Percentiles rank a stretch among this genome's conserved stretches.
Evolutionary conservation across 2,888 invertebrate species (phyloP).

Genomic region (Exocentrus adspersus): DNA sequence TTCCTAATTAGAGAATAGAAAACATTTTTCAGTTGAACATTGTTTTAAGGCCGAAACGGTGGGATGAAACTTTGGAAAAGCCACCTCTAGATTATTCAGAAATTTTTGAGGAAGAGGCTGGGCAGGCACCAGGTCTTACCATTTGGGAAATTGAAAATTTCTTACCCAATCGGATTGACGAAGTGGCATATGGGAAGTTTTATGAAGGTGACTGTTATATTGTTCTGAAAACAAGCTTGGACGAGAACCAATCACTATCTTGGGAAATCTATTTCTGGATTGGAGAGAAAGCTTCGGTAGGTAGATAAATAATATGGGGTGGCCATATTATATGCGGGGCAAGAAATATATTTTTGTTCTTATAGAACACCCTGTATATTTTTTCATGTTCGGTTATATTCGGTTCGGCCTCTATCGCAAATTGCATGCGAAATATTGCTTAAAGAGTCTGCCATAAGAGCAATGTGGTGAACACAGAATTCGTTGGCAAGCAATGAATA

Average conservation of each 20-base stretch:
- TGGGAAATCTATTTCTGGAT: conserved; percentile 99
- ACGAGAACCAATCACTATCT: conserved; percentile 83
- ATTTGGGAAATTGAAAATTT: conserved; percentile 99
- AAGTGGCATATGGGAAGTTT: conserved; percentile 96
- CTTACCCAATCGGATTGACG: conserved; percentile 92
- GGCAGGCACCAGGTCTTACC: conserved; percentile 89
- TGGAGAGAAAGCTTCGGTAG: conserved; percentile 91
- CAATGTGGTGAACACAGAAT: too few species aligned
- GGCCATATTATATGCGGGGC: too few species aligned
- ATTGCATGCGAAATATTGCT: too few species aligned
- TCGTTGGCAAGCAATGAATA: too few species aligned
- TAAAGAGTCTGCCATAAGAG: too few species aligned
- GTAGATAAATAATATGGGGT: conserved; percentile 44
- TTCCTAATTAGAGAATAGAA: too few species aligned
- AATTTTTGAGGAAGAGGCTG: conserved; percentile 95
- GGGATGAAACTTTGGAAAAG: conserved; percentile 96
- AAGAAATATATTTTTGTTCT: too few species aligned
- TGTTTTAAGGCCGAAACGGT: conserved; percentile 82
- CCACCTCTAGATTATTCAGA: conserved; percentile 97
- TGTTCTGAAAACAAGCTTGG: conserved; percentile 86
- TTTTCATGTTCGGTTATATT: too few species aligned
- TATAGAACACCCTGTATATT: too few species aligned
- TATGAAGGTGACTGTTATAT: conserved; percentile 99
- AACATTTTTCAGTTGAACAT: too few species aligned
- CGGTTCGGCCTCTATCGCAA: too few species aligned